Percentiles rank a stretch among this genome's conserved stretches.
Evolutionary conservation across 1,140 invertebrate species (phyloP).

Genomic region (Drosophila repleta): DNA sequence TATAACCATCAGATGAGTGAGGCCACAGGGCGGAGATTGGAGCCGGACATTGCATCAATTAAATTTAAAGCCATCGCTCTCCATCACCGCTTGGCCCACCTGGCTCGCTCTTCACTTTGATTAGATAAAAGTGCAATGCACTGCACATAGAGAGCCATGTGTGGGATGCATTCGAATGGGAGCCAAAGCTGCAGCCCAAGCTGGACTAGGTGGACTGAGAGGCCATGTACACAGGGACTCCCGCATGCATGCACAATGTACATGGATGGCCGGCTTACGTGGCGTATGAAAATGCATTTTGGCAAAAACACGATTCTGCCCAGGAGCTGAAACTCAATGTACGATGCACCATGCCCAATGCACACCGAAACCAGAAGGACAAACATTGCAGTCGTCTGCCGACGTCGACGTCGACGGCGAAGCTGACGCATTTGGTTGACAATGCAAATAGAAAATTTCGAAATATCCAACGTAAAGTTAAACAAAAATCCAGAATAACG

Average conservation of each 20-base stretch:
- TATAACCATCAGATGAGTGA: conserved; percentile 27
- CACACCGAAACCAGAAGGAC: conserved; percentile 70
- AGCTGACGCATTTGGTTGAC: conserved; percentile 44
- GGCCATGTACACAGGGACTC: conserved; percentile 27
- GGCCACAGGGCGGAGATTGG: conserved; percentile 20
- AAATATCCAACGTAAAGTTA: conserved; percentile 67
- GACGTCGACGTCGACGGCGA: neutral
- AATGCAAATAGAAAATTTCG: conserved; percentile 74
- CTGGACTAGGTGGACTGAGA: conserved; percentile 12
- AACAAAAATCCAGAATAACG: conserved; percentile 21
- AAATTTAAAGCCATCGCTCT: conserved; percentile 73
- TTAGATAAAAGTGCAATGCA: conserved; percentile 79
- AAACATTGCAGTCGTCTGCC: conserved; percentile 63
- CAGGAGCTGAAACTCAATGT: conserved; percentile 12
- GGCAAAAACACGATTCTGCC: conserved; percentile 74
- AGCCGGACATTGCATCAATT: conserved; percentile 64
- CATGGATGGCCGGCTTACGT: conserved; percentile 63
- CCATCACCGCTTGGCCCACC: conserved; percentile 7
- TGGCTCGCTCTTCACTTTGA: conserved; percentile 37
- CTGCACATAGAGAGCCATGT: conserved; percentile 41
- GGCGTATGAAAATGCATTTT: conserved; percentile 81
- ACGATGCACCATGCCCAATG: conserved; percentile 12
- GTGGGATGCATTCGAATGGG: conserved; percentile 25
- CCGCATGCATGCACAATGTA: conserved; percentile 57
- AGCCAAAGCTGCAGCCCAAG: neutral